A percentile compares a stretch with the other conserved stretches of the same genome.
These are phyloP conservation scores for Noctua pronuba DNA, from an alignment of 2,888 invertebrate genomes.

Conservation along the genomic window DNA sequence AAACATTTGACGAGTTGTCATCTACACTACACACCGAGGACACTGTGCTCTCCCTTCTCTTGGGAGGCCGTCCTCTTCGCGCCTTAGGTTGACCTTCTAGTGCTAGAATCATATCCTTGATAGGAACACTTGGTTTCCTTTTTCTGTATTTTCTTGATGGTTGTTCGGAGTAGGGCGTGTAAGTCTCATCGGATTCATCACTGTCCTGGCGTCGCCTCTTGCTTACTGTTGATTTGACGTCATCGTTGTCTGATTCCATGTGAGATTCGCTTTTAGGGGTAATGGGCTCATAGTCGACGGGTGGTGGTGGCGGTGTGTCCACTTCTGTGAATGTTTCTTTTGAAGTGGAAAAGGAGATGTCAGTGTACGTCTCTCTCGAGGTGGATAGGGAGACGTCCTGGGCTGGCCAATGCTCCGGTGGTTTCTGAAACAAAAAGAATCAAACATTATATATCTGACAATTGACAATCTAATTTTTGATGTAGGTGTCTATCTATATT, in stretches of 20 bases:
- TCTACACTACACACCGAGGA: slow-evolving; percentile 86
- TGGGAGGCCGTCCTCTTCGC: slow-evolving; percentile 90
- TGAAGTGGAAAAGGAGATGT: slow-evolving; percentile 54
- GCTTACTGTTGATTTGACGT: slow-evolving; percentile 72
- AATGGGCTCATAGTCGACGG: slow-evolving; percentile 81
- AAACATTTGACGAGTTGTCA: slow-evolving; percentile 82
- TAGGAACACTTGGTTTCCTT: slow-evolving; percentile 83
- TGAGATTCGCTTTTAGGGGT: slow-evolving; percentile 86
- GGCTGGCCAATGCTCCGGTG: slow-evolving; percentile 69
- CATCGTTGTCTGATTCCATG: slow-evolving; percentile 84
- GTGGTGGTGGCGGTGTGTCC: slow-evolving; percentile 75
- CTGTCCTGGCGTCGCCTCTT: slow-evolving; percentile 79
- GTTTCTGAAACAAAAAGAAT: slow-evolving; percentile 69
- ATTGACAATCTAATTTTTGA: background rate
- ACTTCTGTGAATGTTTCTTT: slow-evolving; percentile 69
- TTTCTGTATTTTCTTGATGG: slow-evolving; percentile 80
- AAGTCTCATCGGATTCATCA: slow-evolving; percentile 87
- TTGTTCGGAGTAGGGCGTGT: slow-evolving; percentile 81
- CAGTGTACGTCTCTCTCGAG: slow-evolving; percentile 67
- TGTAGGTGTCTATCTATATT: background rate
- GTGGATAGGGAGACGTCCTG: slow-evolving; percentile 59
- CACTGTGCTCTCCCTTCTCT: slow-evolving; percentile 86
- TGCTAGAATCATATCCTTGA: slow-evolving; percentile 85
- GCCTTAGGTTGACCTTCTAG: slow-evolving; percentile 84
- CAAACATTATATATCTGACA: background rate